Conservation (phyloP, 2,797 vertebrate genomes). For the Molossus alvarezi region DNA sequence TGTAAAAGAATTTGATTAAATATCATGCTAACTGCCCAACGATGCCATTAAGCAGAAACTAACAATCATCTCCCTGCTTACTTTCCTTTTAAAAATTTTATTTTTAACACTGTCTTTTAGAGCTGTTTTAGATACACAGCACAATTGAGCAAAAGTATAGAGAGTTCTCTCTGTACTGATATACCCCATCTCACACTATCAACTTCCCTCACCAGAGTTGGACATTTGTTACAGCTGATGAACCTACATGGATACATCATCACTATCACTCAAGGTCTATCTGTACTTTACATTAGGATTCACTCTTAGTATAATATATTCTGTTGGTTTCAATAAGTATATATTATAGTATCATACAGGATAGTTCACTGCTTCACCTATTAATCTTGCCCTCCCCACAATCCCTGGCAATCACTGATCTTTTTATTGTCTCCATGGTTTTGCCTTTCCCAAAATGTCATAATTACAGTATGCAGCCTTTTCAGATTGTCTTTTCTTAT, state of each 20-base stretch:
- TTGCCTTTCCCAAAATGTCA: conserved; percentile 3
- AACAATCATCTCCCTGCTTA: neutral
- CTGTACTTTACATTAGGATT: neutral
- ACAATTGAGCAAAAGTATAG: conserved; percentile 39
- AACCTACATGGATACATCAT: neutral
- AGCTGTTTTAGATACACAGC: conserved; percentile 37
- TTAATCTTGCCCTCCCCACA: neutral
- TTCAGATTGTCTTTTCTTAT: neutral
- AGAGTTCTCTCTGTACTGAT: neutral
- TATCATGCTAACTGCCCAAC: conserved; percentile 4
- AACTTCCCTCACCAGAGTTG: neutral
- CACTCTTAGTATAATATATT: neutral
- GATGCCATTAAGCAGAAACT: conserved; percentile 37
- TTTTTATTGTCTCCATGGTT: neutral
- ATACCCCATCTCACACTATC: neutral
- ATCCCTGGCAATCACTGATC: neutral
- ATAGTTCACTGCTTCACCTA: neutral
- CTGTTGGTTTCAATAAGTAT: neutral
- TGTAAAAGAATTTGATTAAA: conserved; percentile 43
- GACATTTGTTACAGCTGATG: neutral
- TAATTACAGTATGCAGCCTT: neutral
- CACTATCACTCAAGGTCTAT: neutral
- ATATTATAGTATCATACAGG: neutral
- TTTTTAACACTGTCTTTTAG: conserved; percentile 50
- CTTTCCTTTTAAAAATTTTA: neutral